A percentile compares a stretch with the other conserved stretches of the same genome.
phyloP scores from a whole-genome alignment of 2,888 invertebrate genomes.

The Galeopsomyia nigrocyanea region DNA sequence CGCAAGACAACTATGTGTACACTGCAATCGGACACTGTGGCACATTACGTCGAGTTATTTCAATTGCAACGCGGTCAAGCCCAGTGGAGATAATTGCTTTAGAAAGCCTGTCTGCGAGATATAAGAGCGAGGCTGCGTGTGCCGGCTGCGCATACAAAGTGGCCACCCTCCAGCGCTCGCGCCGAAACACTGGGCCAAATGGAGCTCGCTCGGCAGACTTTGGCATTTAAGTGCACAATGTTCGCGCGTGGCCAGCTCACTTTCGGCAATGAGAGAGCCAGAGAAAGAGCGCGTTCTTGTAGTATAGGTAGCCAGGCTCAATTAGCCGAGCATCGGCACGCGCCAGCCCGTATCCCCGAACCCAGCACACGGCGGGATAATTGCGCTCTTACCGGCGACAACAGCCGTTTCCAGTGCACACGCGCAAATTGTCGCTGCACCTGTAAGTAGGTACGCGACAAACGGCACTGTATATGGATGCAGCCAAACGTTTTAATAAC shows the following conservation, averaged over 20 bases:
- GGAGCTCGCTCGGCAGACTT: slow-evolving; percentile 6
- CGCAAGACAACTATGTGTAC: too few species aligned
- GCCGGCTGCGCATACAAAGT: slow-evolving; percentile 7
- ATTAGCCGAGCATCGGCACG: slow-evolving; percentile 35
- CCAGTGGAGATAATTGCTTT: slow-evolving; percentile 1
- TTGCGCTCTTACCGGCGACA: too few species aligned
- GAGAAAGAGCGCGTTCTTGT: too few species aligned
- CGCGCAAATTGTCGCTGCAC: too few species aligned
- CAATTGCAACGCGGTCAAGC: too few species aligned
- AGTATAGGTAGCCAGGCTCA: slow-evolving; percentile 21
- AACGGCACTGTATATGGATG: too few species aligned
- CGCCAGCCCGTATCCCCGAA: not conserved
- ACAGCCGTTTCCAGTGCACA: too few species aligned
- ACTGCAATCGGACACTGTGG: too few species aligned
- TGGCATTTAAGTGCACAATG: not conserved
- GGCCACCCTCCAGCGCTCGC: not conserved
- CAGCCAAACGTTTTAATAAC: too few species aligned
- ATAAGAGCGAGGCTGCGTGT: not conserved
- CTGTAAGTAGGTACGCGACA: too few species aligned
- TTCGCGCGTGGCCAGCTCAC: not conserved
- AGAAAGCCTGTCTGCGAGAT: not conserved
- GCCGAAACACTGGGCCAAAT: not conserved
- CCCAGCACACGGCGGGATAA: too few species aligned
- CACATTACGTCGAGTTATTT: too few species aligned
- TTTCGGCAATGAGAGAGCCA: not conserved